Conservation (phyloP, 1,140 invertebrate species). For the Drosophila tristis region DNA sequence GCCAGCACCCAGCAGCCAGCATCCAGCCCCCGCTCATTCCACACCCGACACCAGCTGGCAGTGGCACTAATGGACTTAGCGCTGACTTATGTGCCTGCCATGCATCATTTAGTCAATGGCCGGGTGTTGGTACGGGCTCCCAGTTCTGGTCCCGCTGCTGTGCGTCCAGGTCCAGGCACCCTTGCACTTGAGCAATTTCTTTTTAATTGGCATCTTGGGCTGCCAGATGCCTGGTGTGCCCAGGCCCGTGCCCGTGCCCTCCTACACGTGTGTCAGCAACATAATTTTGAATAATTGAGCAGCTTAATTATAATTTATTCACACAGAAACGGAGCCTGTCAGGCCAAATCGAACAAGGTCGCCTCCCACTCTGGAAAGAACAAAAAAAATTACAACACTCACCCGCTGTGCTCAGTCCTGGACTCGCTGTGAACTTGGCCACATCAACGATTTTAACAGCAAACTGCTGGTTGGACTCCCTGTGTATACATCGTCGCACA, state of each 20-base stretch:
- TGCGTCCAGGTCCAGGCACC: conserved; percentile 39
- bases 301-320: conserved; percentile 83
- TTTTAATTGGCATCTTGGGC: conserved; percentile 66
- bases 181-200: conserved; percentile 76
- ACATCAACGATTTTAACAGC: conserved; percentile 99
- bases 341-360: conserved; percentile 47
- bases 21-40: neutral
- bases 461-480: conserved; percentile 97
- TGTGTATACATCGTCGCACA: conserved; percentile 97
- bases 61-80: conserved; percentile 70
- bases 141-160: neutral
- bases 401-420: conserved; percentile 97
- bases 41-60: conserved; percentile 55
- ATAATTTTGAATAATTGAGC: conserved; percentile 80
- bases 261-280: conserved; percentile 66
- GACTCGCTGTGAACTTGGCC: conserved; percentile 97
- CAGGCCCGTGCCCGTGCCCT: conserved; percentile 9
- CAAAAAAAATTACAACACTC: conserved; percentile 69
- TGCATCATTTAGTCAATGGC: conserved; percentile 76
- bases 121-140: conserved; percentile 6
- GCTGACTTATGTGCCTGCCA: conserved; percentile 73
- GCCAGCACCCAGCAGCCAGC: conserved; percentile 2
- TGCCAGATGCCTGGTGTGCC: conserved; percentile 15
- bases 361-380: neutral
- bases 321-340: conserved; percentile 28